These are phyloP conservation scores for fruit fly (Drosophila melanogaster) DNA, from an alignment of 1,140 invertebrate species.

Conservation along the genomic window Release_6_plus_ISO1_MT NT_033779.5:14565001-14565500, in stretches of 20 bases:
- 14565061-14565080: slow-evolving; percentile 26
- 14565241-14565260: slow-evolving; percentile 25
- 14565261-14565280: slow-evolving; percentile 1
- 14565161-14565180: slow-evolving; percentile 45
- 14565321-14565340: slow-evolving; percentile 66
- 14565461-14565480: no score
- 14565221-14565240: slow-evolving; percentile 59
- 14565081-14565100: slow-evolving; percentile 72
- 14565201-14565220: slow-evolving; percentile 32
- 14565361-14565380: slow-evolving; percentile 21
- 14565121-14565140: slow-evolving; percentile 82
- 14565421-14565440: no score
- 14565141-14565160: slow-evolving; percentile 81
- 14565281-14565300: slow-evolving; percentile 16
- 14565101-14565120: slow-evolving; percentile 72
- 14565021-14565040: slow-evolving; percentile 2
- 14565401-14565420: neutral
- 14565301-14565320: slow-evolving; percentile 3
- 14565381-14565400: neutral
- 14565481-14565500: no score
- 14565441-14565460: no score
- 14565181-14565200: slow-evolving; percentile 22
- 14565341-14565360: slow-evolving; percentile 56
- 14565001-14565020: slow-evolving; percentile 21
- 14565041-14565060: slow-evolving; percentile 56